A percentile compares a stretch with the other conserved stretches of the same genome.
Evolutionary conservation across 2,113 vertebrate species (phyloP).

Genomic region (Nothocercus nigrocapillus): DNA sequence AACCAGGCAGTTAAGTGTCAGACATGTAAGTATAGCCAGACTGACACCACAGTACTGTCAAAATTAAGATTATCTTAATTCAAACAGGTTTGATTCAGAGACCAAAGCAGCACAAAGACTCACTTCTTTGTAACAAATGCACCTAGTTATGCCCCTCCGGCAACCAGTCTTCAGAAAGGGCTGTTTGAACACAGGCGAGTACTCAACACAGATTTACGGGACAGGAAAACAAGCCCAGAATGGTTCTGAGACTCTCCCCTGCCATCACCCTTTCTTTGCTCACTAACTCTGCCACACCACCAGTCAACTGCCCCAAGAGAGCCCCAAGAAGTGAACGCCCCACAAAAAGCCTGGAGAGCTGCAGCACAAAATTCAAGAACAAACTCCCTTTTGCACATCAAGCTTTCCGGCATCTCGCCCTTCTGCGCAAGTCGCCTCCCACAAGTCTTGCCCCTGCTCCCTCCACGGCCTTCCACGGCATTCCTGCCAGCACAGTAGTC

Average conservation of each 20-base stretch:
- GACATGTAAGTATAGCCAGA: rapidly evolving
- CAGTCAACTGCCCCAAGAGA: rapidly evolving
- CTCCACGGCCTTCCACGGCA: not conserved
- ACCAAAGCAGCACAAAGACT: not conserved
- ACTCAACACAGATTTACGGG: rapidly evolving
- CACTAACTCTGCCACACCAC: rapidly evolving
- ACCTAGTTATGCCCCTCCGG: not conserved
- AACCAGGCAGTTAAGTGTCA: not conserved
- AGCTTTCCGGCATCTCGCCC: not conserved
- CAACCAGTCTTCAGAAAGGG: not conserved
- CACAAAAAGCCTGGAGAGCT: not conserved
- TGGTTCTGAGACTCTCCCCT: not conserved
- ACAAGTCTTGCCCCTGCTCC: not conserved
- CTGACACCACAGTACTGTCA: not conserved
- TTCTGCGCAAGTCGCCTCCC: not conserved
- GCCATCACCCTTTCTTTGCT: not conserved
- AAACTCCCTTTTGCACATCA: not conserved
- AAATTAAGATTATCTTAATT: not conserved
- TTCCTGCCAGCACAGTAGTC: not conserved
- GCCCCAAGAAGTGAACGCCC: rapidly evolving
- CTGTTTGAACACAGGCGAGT: not conserved
- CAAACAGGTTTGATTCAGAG: not conserved
- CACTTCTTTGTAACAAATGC: not conserved
- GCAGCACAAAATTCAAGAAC: not conserved
- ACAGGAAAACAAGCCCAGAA: not conserved